Evolutionary conservation across 2,888 invertebrate species (phyloP), one percentile per base, ranked within the genome.

Genomic region (Smittia sp.): DNA sequence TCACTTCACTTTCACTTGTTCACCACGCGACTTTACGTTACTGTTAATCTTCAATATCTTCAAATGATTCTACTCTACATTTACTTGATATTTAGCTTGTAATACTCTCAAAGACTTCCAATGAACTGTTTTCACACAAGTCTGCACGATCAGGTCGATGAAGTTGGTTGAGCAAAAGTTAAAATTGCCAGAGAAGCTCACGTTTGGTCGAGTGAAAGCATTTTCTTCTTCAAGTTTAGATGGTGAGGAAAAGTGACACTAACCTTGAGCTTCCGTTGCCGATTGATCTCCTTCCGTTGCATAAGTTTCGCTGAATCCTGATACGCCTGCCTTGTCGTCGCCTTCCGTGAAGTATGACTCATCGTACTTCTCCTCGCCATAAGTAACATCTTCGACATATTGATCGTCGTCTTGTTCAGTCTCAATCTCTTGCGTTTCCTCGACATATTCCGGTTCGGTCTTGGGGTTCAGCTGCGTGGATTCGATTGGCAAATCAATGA

Each of bases 361-460:
- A 76, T 83, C 83, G 75, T 83, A 83, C 74, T 83, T 81, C 86
- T 88, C 86, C 81, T 88, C 88, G 81, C 87, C 87, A 79, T 88
- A 88, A 1, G 87, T 85, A 80, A 88, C 88, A 74, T 88, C 88
- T 81, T 88, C 88, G 78, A 87, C 88, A 77, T 87, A 88, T 78
- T 85, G 85, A 0, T 87, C 87, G 78, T 88, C 88, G 75, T 85
- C 86, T 27, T 86, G 83, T 77, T 86, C 88, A 76, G 86, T 87
- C 76, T 88, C 88, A 75, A 85, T 85, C 75, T 85, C 85, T 84
- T 85, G 83, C 76, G 85, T 84, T 79, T 88, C 88, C 75, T 87
- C 87, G 58, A 85, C 84, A 80, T 87, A 88, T 81, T 88, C 88
- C 0, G 88, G 88, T 85, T 88, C 88, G 80, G 87, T 86, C 86